A percentile compares a stretch with the other conserved stretches of the same genome.
phyloP scores from a whole-genome alignment of 1,140 invertebrate species.

The Mycetomoellerius zeteki region DNA sequence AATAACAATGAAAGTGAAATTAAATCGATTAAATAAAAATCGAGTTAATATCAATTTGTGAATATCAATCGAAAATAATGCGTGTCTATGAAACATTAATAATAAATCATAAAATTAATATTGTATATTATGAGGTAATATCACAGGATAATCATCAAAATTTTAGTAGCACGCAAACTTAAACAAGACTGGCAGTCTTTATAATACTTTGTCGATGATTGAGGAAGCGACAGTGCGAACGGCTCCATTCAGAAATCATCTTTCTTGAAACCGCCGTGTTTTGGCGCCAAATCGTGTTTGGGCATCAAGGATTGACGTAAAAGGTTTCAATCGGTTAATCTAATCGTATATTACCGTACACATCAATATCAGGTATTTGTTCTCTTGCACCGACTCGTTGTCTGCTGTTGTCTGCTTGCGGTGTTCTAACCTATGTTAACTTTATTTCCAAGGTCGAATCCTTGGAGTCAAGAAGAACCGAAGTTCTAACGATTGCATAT shows the following conservation, averaged over 20 bases:
- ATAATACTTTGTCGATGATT: background rate
- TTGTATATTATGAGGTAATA: background rate
- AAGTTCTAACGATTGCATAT: background rate
- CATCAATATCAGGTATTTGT: background rate
- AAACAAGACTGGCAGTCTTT: background rate
- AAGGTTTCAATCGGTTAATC: background rate
- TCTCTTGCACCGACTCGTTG: background rate
- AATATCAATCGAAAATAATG: background rate
- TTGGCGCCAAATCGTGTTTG: constrained; percentile 71
- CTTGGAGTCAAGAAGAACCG: background rate
- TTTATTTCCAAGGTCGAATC: background rate
- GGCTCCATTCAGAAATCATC: constrained; percentile 1
- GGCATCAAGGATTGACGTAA: background rate
- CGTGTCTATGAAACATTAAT: background rate
- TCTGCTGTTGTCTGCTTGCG: background rate
- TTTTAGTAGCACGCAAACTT: background rate
- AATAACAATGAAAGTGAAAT: background rate
- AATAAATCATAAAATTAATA: background rate
- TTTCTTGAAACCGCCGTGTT: constrained; percentile 53
- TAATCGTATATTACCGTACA: background rate
- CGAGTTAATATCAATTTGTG: background rate
- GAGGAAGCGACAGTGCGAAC: background rate
- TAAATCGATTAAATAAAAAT: background rate
- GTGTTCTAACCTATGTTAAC: background rate
- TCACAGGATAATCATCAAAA: no score